phyloP scores from a whole-genome alignment of 1,140 invertebrate genomes.

The Medauroidea extradentata region DNA sequence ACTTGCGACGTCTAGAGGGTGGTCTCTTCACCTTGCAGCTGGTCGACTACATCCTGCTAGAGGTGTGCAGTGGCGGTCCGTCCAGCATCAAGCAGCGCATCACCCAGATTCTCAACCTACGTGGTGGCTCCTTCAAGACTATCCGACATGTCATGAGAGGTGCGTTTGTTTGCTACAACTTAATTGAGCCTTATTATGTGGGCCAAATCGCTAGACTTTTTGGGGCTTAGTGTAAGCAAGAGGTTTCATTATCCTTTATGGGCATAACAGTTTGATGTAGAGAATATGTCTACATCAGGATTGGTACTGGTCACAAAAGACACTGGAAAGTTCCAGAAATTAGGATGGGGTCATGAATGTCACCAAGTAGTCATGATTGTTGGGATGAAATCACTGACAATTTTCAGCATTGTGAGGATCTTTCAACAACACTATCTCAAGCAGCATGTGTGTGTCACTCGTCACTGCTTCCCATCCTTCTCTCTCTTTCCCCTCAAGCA shows the following conservation, averaged over 20 bases:
- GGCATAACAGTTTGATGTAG: background rate
- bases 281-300: background rate
- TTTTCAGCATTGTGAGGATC: no score
- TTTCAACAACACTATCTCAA: no score
- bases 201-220: background rate
- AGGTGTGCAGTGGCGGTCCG: constrained; percentile 75
- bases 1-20: constrained; percentile 82
- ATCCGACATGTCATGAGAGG: constrained; percentile 92
- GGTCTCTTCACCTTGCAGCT: constrained; percentile 95
- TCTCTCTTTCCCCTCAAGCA: no score
- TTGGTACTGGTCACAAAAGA: no score
- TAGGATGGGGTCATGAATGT: no score
- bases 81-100: constrained; percentile 82
- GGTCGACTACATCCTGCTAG: constrained; percentile 92
- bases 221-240: background rate
- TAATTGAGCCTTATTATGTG: background rate
- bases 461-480: no score
- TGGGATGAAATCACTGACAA: no score
- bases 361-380: no score
- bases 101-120: constrained; percentile 80
- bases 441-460: no score
- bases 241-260: background rate
- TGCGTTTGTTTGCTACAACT: constrained; percentile 31
- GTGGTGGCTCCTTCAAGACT: constrained; percentile 89
- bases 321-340: no score